Evolutionary conservation across 1,140 invertebrate species (phyloP).

Genomic region (Drosophila bocqueti): DNA sequence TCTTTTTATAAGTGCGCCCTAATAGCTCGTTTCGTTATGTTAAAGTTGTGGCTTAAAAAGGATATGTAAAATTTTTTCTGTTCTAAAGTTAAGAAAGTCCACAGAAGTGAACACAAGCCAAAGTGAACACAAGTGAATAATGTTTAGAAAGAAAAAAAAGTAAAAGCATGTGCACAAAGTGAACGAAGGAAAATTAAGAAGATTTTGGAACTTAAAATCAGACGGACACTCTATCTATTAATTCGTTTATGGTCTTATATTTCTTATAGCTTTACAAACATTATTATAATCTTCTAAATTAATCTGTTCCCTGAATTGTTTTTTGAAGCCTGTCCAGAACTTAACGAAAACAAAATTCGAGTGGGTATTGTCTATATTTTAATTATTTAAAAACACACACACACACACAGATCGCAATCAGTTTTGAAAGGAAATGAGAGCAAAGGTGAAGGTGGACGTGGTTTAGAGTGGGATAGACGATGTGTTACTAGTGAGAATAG

Average conservation of each 20-base stretch:
- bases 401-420: slow-evolving; percentile 6
- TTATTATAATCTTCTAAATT: background rate
- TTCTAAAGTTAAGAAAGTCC: background rate
- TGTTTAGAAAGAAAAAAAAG: no score
- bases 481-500: background rate
- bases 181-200: background rate
- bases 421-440: slow-evolving; percentile 20
- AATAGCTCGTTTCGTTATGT: background rate
- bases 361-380: background rate
- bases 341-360: background rate
- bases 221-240: background rate
- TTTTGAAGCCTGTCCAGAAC: background rate
- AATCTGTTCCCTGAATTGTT: no score
- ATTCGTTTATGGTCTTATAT: background rate
- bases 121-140: background rate
- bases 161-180: no score
- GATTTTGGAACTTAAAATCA: background rate
- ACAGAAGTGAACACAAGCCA: background rate
- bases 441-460: background rate
- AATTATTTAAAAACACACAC: background rate
- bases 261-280: background rate
- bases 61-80: background rate
- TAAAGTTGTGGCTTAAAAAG: background rate
- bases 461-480: slow-evolving; percentile 11
- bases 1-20: background rate